Evolutionary conservation across 37 sponge, comb jelly and placozoan species (phyloP).

Genomic region (Theonella swinhoei): DNA sequence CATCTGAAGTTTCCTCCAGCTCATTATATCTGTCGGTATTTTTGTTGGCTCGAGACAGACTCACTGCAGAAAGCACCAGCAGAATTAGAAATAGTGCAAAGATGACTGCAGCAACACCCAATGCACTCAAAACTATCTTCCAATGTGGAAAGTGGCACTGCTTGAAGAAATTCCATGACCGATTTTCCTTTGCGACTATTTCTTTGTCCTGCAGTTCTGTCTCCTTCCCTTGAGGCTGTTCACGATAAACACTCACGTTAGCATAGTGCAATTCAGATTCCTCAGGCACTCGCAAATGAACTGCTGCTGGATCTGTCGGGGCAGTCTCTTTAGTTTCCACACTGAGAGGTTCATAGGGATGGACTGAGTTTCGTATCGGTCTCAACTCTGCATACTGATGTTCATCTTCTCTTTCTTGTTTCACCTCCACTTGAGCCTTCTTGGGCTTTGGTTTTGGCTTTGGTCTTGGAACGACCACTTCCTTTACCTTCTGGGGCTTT

Average conservation of each 20-base stretch:
- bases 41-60: neutral
- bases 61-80: neutral
- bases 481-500: too few species aligned
- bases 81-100: neutral
- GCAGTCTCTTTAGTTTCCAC: neutral
- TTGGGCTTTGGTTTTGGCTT: neutral
- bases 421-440: too few species aligned
- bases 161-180: too few species aligned
- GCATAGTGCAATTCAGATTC: neutral
- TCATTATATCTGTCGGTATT: neutral
- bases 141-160: neutral
- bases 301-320: neutral
- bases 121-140: neutral
- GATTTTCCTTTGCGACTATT: too few species aligned
- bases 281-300: neutral
- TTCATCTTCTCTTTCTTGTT: too few species aligned
- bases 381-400: too few species aligned
- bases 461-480: neutral
- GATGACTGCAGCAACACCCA: neutral
- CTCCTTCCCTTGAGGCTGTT: too few species aligned
- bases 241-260: too few species aligned
- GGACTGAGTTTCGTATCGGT: neutral
- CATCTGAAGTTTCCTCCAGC: neutral
- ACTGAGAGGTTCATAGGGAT: neutral
- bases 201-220: too few species aligned